Percentiles rank a stretch among this genome's conserved stretches.
These are phyloP conservation scores for Atta colombica DNA, from an alignment of 1,140 invertebrate species.

Conservation along the genomic window DNA sequence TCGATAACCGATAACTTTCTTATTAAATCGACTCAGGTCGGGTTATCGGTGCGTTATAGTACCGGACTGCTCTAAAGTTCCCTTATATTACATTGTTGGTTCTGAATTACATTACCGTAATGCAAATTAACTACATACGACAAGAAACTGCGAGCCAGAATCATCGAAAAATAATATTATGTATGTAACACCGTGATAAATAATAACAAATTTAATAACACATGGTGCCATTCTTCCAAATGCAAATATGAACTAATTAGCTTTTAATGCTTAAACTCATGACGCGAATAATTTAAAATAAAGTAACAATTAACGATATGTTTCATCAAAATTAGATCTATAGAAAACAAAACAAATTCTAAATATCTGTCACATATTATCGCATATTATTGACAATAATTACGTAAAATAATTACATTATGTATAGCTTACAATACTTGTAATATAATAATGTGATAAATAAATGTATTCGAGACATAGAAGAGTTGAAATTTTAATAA, in stretches of 20 bases:
- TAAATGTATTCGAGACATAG: background rate
- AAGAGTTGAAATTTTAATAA: constrained; percentile 35
- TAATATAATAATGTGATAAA: background rate
- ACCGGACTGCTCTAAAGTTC: constrained; percentile 15
- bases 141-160: background rate
- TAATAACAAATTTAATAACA: constrained; percentile 1
- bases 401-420: background rate
- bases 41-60: constrained; percentile 65
- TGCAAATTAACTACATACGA: background rate
- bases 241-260: background rate
- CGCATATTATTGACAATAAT: background rate
- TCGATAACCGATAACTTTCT: constrained; percentile 82
- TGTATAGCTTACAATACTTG: too few species aligned
- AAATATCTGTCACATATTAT: background rate
- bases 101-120: constrained; percentile 47
- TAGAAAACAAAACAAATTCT: background rate
- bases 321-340: background rate
- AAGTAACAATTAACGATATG: background rate
- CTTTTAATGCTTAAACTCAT: constrained; percentile 8
- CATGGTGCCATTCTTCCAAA: background rate
- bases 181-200: background rate
- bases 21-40: constrained; percentile 75
- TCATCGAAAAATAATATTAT: background rate
- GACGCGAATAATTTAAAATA: background rate
- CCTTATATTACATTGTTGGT: constrained; percentile 48